Evolutionary conservation across 2,797 vertebrate genomes (phyloP), one percentile per base, ranked within the genome.

Genomic region (Cottoperca gobio): DNA sequence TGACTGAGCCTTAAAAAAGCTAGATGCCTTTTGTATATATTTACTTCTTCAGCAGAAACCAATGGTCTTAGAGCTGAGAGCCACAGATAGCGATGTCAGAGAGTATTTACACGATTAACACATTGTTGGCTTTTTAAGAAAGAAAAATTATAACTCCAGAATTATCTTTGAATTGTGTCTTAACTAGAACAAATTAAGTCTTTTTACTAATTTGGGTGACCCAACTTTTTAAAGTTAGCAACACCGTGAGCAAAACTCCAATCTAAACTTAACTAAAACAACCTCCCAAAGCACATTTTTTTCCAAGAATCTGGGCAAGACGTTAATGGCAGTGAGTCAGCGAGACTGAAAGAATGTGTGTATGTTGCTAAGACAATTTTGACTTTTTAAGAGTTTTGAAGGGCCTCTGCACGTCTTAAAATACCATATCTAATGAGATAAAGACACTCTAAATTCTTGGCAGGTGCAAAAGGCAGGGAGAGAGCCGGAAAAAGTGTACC

Each of bases 391-490:
- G 26, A 6, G 11, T 54, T 43, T 43, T 54, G 35, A 49, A 21
- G 1, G 11, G 24, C 14, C 9, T 39, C 17, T 37, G 11, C 6
- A 24, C 12, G 1, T 28, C 35, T 46, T 21, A 6, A 46, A 42
- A 28, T 33, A 16, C 2, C 6, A 26, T 26, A 17, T 52, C 16
- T n/a, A 11, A 8, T 63, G 14, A 50, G 7, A 60, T 43, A 67
- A 61, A 42, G 12, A n/a, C 4, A 5, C 5, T 52, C 16, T 61
- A 68, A 14, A 7, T 23, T 61, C 16, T 52, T 49, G 48, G 59
- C 57, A 70, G 64, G 72, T 82, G 53, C 31, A 46, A 62, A 63
- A 49, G 53, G 52, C 66, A 54, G 49, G 0, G 8, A 16, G 5
- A 37, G 39, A 31, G n/a, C 1, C 14, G 75, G 19, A 31, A 43